Percentiles rank a stretch among this genome's conserved stretches.
These are phyloP conservation scores for Scolopax bukidnonensis DNA, from an alignment of 2,797 vertebrate species.

Conservation along the genomic window DNA sequence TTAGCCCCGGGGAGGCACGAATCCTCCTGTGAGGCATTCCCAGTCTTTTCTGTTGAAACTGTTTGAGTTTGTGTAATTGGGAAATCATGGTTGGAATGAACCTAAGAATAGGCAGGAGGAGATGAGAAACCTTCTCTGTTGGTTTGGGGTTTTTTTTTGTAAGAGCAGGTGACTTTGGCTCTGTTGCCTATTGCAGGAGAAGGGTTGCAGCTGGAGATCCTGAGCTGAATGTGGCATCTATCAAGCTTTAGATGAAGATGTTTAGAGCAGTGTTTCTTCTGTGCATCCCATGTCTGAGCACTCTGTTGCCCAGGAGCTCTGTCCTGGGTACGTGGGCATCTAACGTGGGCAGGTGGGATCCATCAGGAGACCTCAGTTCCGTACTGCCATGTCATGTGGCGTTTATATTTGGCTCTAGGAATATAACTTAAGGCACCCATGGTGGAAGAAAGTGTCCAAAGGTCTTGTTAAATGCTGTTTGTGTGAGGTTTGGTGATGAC, in stretches of 20 bases:
- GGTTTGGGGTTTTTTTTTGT: neutral
- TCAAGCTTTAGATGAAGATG: neutral
- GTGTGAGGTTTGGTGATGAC: neutral
- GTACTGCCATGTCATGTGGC: accelerated
- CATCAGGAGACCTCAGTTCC: neutral
- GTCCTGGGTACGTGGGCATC: accelerated
- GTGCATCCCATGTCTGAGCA: accelerated
- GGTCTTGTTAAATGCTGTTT: neutral
- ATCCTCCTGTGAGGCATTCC: constrained; percentile 21
- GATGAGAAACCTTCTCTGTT: neutral
- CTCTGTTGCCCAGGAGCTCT: neutral
- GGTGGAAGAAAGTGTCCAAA: neutral
- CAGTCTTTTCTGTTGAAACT: constrained; percentile 56
- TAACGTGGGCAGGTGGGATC: accelerated
- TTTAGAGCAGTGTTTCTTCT: neutral
- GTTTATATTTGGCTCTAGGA: neutral
- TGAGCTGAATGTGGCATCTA: neutral
- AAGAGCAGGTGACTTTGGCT: neutral
- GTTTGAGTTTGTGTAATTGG: neutral
- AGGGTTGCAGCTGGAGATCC: neutral
- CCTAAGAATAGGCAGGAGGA: neutral
- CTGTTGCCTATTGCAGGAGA: neutral
- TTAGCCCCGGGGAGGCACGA: constrained; percentile 28
- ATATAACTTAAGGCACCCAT: accelerated
- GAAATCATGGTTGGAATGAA: constrained; percentile 32